Conservation (phyloP, 2,888 invertebrate species). For the Drosophila anomalata region DNA sequence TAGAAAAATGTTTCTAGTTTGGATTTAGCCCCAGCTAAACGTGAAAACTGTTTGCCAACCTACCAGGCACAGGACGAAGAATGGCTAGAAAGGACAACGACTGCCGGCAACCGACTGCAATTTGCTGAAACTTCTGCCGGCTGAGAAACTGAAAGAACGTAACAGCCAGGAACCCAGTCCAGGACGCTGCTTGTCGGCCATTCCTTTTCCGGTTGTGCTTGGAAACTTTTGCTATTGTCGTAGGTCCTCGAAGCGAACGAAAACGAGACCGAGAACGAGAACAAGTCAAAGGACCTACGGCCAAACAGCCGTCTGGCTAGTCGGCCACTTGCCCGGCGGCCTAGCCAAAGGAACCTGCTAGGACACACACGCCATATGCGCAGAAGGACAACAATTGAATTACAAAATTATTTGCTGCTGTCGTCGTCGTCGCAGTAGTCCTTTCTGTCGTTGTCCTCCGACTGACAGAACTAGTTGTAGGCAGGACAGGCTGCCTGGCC, state of each 20-base stretch:
- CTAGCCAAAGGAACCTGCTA: slow-evolving; percentile 40
- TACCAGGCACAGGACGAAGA: slow-evolving; percentile 8
- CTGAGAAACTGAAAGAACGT: slow-evolving; percentile 22
- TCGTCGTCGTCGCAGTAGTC: slow-evolving; percentile 15
- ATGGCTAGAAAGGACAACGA: slow-evolving; percentile 26
- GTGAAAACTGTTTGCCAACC: slow-evolving; percentile 40
- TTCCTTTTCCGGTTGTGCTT: slow-evolving; percentile 50
- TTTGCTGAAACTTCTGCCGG: slow-evolving; percentile 43
- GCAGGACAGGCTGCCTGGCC: slow-evolving; percentile 12
- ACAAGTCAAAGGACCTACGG: slow-evolving; percentile 43
- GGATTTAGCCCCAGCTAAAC: slow-evolving; percentile 33
- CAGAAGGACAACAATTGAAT: slow-evolving; percentile 72
- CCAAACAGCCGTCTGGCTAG: slow-evolving; percentile 41
- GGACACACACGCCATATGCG: slow-evolving; percentile 52
- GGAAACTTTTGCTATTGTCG: slow-evolving; percentile 70
- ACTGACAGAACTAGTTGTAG: slow-evolving; percentile 56
- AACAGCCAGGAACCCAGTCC: slow-evolving; percentile 29
- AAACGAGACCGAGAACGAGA: slow-evolving; percentile 41
- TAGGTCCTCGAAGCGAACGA: slow-evolving; percentile 66
- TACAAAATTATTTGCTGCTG: slow-evolving; percentile 64
- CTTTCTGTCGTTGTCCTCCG: slow-evolving; percentile 41
- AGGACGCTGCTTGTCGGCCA: slow-evolving; percentile 57
- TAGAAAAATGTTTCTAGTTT: slow-evolving; percentile 41
- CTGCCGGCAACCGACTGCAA: slow-evolving; percentile 40
- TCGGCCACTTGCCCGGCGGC: slow-evolving; percentile 47